Base-by-base conservation (phyloP, 1,140 invertebrate genomes). In the Dreissena polymorpha region DNA sequence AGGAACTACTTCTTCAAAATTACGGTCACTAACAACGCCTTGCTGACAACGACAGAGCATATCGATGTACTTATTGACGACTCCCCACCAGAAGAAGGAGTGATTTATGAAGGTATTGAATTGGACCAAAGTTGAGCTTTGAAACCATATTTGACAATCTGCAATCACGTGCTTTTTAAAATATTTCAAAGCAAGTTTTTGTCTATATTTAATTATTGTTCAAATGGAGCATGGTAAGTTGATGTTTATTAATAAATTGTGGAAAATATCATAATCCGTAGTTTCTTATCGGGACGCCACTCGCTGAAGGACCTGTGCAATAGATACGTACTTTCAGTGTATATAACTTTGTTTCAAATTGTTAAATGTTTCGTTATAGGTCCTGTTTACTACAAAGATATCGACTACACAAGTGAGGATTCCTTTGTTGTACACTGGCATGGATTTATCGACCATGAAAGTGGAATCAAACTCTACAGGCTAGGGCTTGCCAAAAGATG, bases 401-500 rank as follows among this genome's bases (percentile, higher is more conserved):
- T 88, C 14, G 88, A 89, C 69, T 89, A 83, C 64, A 86, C 83
- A 25, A 87, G 86, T 60, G 68, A 79, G 0, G 23, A 69, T 14
- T n/a, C n/a, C n/a, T n/a, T n/a, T n/a, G n/a, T n/a, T n/a, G n/a
- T n/a, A n/a, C n/a, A n/a, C n/a, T n/a, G n/a, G n/a, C n/a, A n/a
- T n/a, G n/a, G n/a, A n/a, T n/a, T n/a, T n/a, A n/a, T n/a, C n/a
- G n/a, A n/a, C n/a, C n/a, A n/a, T n/a, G n/a, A n/a, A n/a, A n/a
- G n/a, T n/a, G n/a, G n/a, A n/a, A n/a, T n/a, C n/a, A n/a, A n/a
- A n/a, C n/a, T n/a, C n/a, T n/a, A n/a, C n/a, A n/a, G n/a, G n/a
- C n/a, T n/a, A n/a, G n/a, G n/a, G n/a, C n/a, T n/a, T n/a, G n/a
- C n/a, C n/a, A n/a, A n/a, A n/a, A n/a, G n/a, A n/a, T n/a, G n/a